Base-by-base conservation (phyloP, 1,140 invertebrate species). In the Pollicipes pollicipes region DNA sequence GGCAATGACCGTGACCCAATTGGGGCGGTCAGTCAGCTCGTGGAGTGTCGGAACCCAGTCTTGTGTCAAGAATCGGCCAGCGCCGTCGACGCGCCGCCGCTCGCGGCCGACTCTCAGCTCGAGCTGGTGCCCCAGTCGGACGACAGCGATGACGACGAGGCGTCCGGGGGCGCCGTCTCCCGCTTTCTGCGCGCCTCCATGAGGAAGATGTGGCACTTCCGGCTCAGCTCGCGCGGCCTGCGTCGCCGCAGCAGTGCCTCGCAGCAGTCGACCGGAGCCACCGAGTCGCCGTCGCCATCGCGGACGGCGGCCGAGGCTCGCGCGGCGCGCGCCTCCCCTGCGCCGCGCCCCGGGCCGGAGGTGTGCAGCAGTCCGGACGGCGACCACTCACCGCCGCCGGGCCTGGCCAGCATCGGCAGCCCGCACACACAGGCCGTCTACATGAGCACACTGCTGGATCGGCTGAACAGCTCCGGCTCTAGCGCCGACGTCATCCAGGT, bases 131-230 rank as follows among this genome's bases (percentile, higher is more conserved):
- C 45, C 17, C 13, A 58, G 13, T 58, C 45, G 10, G 45, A 58
- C 45, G 45, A 21, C 45, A 58, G 45, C 45, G 24, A 10, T 3
- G 45, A 58, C 45, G 45, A 58, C 24, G 45, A 58, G 45, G 45
- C 13, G n/a, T n/a, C n/a, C 88, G 88, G 88, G 78, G 83, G 79
- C 76, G 70, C 71, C 37, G 29, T 30, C n/a, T 21, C 69, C 26
- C 68, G 37, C 66, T 30, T 72, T 37, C 24, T 73, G 32, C n/a
- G 67, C 45, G 45, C 45, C 2, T 31, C 30, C n/a, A 66, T 45
- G 73, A 37, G n/a, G 35, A 28, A 68, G n/a, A 68, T 28, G 69
- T 69, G n/a, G 16, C 30, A 68, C 28, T 31, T 27, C 29, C 30
- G 71, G 17, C 24, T 63, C 26, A 3, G 24, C 26, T 35, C 26